phyloP scores from a whole-genome alignment of 2,797 vertebrate species.

The Anguilla anguilla region DNA sequence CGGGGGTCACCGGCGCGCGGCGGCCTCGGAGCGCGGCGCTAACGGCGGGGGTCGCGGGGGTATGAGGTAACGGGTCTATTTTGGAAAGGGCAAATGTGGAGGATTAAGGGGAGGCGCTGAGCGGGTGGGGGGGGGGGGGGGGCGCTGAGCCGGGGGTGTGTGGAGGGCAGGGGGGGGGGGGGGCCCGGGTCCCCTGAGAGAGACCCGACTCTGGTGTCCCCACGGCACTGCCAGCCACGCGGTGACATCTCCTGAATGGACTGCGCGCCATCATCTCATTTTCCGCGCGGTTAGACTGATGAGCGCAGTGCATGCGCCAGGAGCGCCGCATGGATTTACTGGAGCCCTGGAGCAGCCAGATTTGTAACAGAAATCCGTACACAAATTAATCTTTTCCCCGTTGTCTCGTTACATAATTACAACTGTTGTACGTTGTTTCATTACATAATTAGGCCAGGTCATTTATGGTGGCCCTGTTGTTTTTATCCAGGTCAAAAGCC shows the following conservation, averaged over 20 bases:
- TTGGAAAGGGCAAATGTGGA: conserved; percentile 11
- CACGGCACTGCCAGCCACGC: neutral
- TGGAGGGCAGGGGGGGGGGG: neutral
- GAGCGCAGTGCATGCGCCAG: neutral
- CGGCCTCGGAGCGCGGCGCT: neutral
- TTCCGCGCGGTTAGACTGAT: conserved; percentile 15
- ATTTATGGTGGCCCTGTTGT: neutral
- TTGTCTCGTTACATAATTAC: too few relatives aligned
- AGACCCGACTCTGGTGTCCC: neutral
- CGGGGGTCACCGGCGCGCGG: neutral
- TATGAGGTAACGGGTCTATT: conserved; percentile 23
- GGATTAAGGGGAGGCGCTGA: neutral
- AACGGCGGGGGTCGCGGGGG: neutral
- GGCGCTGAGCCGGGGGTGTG: neutral
- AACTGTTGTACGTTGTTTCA: neutral
- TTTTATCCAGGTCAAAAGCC: neutral
- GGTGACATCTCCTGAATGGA: conserved; percentile 1
- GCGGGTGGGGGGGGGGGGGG: neutral
- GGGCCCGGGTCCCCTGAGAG: too few relatives aligned
- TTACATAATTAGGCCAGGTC: too few relatives aligned
- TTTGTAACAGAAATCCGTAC: neutral
- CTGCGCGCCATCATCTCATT: conserved; percentile 22
- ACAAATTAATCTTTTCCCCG: neutral
- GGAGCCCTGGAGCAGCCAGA: neutral
- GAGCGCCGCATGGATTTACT: neutral